These are phyloP conservation scores for Drosophila tristis DNA, from an alignment of 1,140 invertebrate species.

Conservation along the genomic window DNA sequence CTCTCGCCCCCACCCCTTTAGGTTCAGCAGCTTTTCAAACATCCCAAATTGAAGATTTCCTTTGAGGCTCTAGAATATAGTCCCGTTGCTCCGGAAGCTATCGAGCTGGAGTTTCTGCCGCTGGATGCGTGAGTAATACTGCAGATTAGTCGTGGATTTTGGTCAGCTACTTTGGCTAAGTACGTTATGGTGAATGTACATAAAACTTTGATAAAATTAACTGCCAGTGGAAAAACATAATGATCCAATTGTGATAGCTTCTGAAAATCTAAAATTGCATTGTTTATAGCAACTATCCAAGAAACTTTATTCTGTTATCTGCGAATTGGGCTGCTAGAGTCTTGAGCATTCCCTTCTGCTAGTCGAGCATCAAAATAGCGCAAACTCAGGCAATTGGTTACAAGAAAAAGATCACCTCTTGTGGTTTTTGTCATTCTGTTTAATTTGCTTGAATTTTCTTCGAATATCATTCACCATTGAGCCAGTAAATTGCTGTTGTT, in stretches of 20 bases:
- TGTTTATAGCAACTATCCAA: too few species aligned
- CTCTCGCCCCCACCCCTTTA: not conserved
- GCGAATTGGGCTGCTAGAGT: too few species aligned
- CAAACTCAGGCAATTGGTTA: too few species aligned
- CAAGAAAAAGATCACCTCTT: too few species aligned
- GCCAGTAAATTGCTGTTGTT: conserved; percentile 33
- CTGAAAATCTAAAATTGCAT: too few species aligned
- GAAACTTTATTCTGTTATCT: too few species aligned
- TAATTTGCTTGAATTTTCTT: conserved; percentile 54
- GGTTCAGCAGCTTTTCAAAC: conserved; percentile 24
- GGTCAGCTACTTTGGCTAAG: not conserved
- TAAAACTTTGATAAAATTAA: too few species aligned
- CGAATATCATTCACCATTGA: conserved; percentile 55
- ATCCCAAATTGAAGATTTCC: conserved; percentile 22
- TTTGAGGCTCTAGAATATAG: not conserved
- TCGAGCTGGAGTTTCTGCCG: conserved; percentile 19
- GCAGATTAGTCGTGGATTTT: not conserved
- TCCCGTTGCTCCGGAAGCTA: conserved; percentile 15
- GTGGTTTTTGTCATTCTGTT: conserved; percentile 44
- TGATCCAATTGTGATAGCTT: too few species aligned
- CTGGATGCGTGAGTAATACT: conserved; percentile 10
- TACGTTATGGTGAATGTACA: not conserved
- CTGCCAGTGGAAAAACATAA: too few species aligned
- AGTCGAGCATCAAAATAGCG: too few species aligned
- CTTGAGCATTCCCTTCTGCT: too few species aligned